Conservation (phyloP, 2,888 invertebrate species). For the Petrophora chlorosata region DNA sequence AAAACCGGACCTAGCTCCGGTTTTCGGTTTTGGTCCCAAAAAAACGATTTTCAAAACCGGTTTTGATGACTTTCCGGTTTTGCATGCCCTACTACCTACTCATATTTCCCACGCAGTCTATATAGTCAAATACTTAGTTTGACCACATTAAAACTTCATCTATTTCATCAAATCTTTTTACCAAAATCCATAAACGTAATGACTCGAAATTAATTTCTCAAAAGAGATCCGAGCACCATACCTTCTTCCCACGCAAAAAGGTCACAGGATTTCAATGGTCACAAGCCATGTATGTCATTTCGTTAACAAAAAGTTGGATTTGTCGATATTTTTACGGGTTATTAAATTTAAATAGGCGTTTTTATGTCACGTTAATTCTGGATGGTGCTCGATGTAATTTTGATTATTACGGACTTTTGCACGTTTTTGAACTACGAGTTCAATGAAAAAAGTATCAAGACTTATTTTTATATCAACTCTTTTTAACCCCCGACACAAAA, state of each 20-base stretch:
- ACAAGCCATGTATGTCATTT: conserved; percentile 15
- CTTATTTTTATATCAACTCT: no score
- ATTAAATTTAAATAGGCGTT: conserved; percentile 29
- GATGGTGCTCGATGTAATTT: no score
- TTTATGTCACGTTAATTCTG: background rate
- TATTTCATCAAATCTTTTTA: conserved; percentile 3
- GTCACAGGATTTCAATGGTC: conserved; percentile 1
- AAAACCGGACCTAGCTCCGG: no score
- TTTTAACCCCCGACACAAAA: no score
- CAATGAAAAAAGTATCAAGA: no score
- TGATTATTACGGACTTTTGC: no score
- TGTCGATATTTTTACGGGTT: conserved; percentile 41
- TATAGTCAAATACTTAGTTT: conserved; percentile 6
- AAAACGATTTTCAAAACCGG: no score
- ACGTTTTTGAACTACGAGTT: no score
- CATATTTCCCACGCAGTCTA: no score
- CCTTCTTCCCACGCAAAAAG: conserved; percentile 36
- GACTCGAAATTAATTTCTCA: conserved; percentile 26
- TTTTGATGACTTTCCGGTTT: no score
- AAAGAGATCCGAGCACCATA: conserved; percentile 1
- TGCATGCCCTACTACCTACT: no score
- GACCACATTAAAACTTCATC: conserved; percentile 13
- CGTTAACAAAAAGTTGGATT: conserved; percentile 8
- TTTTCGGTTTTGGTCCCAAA: no score
- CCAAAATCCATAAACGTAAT: conserved; percentile 29